Conservation (phyloP, 2,888 invertebrate genomes). For the Drymonia ruficornis region DNA sequence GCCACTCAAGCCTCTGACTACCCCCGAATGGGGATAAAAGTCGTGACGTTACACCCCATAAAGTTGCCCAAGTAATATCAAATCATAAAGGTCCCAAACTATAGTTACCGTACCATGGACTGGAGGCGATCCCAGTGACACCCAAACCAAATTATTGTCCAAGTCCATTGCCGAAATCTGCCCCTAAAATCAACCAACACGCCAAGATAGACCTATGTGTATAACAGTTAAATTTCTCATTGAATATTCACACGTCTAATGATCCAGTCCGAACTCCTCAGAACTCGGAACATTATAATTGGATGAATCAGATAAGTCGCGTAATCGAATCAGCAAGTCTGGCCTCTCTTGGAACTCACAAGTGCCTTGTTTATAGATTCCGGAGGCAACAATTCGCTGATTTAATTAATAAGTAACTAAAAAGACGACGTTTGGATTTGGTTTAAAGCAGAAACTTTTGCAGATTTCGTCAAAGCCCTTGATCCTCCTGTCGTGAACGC, state of each 20-base stretch:
- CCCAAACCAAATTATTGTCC: too few species aligned
- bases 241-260: slow-evolving; percentile 7
- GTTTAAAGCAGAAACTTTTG: slow-evolving; percentile 8
- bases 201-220: too few species aligned
- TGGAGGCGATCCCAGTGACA: too few species aligned
- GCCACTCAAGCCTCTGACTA: too few species aligned
- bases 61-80: too few species aligned
- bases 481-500: too few species aligned
- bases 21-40: too few species aligned
- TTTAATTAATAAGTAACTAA: slow-evolving; percentile 12
- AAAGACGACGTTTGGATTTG: slow-evolving; percentile 4
- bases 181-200: too few species aligned
- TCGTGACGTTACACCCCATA: too few species aligned
- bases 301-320: slow-evolving; percentile 13
- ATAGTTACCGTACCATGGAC: too few species aligned
- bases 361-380: slow-evolving; percentile 33
- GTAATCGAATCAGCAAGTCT: slow-evolving; percentile 29
- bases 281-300: slow-evolving; percentile 1
- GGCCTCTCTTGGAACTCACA: slow-evolving; percentile 19
- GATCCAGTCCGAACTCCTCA: neutral
- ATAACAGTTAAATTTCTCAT: neutral
- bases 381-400: slow-evolving; percentile 16
- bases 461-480: neutral
- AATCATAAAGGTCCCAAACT: too few species aligned
- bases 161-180: too few species aligned